Conservation (phyloP, 2,113 vertebrate genomes). For the Passer montanus region DNA sequence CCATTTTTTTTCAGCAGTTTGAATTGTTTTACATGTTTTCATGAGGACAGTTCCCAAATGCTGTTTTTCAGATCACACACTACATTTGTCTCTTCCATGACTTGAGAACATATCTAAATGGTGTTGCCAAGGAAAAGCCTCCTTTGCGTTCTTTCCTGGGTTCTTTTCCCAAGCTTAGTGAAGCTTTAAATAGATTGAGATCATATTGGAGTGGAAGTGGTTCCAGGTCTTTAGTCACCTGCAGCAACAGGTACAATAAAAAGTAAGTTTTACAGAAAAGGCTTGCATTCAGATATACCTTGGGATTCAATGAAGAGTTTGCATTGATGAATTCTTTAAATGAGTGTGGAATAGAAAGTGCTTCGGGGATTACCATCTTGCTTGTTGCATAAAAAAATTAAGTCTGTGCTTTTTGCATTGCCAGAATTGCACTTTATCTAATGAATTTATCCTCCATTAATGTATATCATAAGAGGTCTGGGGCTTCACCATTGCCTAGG, state of each 20-base stretch:
- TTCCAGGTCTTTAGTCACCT: background rate
- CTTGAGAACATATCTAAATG: background rate
- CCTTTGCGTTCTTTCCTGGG: background rate
- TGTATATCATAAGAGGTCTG: background rate
- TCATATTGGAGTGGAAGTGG: background rate
- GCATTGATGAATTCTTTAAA: background rate
- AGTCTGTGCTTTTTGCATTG: slow-evolving; percentile 13
- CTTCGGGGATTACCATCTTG: background rate
- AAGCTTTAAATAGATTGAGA: background rate
- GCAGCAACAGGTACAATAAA: background rate
- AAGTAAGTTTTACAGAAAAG: background rate
- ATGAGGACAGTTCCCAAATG: background rate
- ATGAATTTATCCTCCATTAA: background rate
- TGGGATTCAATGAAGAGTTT: background rate
- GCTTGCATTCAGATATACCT: background rate
- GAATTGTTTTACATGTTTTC: background rate
- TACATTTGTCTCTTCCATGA: background rate
- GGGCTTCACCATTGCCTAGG: background rate
- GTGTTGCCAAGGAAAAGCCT: background rate
- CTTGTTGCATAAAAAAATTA: slow-evolving; percentile 6
- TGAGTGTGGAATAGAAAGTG: background rate
- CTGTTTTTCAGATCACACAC: background rate
- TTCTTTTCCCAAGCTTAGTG: background rate
- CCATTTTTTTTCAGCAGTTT: background rate
- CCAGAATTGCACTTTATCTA: slow-evolving; percentile 44